A percentile compares a stretch with the other conserved stretches of the same genome.
Evolutionary conservation across 2,113 vertebrate species (phyloP).

Genomic region (Saccopteryx bilineata): DNA sequence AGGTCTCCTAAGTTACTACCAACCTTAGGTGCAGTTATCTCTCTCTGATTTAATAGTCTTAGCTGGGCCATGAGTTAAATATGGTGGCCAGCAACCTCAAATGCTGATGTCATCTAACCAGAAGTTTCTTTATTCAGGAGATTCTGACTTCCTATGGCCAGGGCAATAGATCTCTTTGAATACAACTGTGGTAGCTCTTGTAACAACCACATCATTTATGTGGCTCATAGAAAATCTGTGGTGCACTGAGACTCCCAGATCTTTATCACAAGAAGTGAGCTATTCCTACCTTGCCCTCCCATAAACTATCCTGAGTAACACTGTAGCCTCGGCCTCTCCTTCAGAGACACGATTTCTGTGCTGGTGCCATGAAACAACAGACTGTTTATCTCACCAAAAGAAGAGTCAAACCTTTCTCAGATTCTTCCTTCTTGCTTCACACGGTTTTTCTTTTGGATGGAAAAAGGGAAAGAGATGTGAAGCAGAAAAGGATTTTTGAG

Average conservation of each 20-base stretch:
- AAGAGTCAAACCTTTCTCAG: slow-evolving; percentile 67
- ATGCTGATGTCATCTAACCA: neutral
- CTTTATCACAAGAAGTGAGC: neutral
- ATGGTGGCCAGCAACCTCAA: neutral
- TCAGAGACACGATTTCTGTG: slow-evolving; percentile 37
- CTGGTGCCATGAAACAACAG: slow-evolving; percentile 46
- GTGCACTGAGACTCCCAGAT: slow-evolving; percentile 10
- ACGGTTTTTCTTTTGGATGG: slow-evolving; percentile 64
- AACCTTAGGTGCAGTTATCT: neutral
- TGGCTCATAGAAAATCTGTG: slow-evolving; percentile 12
- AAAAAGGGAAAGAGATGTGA: slow-evolving; percentile 64
- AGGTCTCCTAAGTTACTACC: neutral
- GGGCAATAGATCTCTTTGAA: neutral
- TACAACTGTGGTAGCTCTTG: neutral
- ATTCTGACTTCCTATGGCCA: neutral
- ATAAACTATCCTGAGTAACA: neutral
- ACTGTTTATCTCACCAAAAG: slow-evolving; percentile 61
- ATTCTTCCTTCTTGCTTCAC: slow-evolving; percentile 68
- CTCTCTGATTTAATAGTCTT: neutral
- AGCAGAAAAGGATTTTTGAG: slow-evolving; percentile 67
- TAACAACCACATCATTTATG: slow-evolving; percentile 7
- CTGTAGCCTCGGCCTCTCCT: slow-evolving; percentile 1
- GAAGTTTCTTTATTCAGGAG: neutral
- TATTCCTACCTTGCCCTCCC: neutral
- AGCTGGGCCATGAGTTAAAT: neutral